Evolutionary conservation across 2,888 invertebrate species (phyloP).

Genomic region (Orchestes rusci): DNA sequence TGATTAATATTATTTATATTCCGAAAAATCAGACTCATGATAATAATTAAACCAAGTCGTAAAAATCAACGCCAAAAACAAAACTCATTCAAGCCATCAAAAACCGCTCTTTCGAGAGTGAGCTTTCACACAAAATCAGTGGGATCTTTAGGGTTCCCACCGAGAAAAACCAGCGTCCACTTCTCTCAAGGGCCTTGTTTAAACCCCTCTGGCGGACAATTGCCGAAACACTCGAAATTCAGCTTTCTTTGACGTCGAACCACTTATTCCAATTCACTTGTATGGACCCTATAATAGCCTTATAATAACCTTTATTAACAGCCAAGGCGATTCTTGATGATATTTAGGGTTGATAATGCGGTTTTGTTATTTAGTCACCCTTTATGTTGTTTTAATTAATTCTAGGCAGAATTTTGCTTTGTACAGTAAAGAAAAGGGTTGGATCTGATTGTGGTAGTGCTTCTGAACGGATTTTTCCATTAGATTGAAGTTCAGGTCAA

Average conservation of each 20-base stretch:
- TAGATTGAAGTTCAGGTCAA: too few relatives aligned
- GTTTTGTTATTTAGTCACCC: background rate
- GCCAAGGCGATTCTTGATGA: constrained; percentile 6
- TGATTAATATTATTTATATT: too few relatives aligned
- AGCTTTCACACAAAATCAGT: constrained; percentile 22
- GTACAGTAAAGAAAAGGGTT: too few relatives aligned
- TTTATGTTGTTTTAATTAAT: constrained; percentile 2
- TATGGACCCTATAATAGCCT: constrained; percentile 22
- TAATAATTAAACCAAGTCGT: too few relatives aligned
- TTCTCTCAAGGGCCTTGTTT: constrained; percentile 35
- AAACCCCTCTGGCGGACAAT: constrained; percentile 29
- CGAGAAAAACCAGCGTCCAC: constrained; percentile 35
- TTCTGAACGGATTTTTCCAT: too few relatives aligned
- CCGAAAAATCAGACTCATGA: too few relatives aligned
- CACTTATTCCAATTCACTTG: constrained; percentile 31
- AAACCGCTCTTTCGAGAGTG: too few relatives aligned
- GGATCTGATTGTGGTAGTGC: too few relatives aligned
- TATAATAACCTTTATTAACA: constrained; percentile 20
- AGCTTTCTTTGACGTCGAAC: constrained; percentile 33
- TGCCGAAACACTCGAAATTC: constrained; percentile 30
- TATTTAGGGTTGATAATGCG: background rate
- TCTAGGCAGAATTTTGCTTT: too few relatives aligned
- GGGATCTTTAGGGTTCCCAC: constrained; percentile 23
- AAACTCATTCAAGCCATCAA: too few relatives aligned
- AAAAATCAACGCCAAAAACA: too few relatives aligned